Evolutionary conservation across 2,113 vertebrate species (phyloP), one percentile per base, ranked within the genome.

Genomic region (Phalacrocorax brasilianus): DNA sequence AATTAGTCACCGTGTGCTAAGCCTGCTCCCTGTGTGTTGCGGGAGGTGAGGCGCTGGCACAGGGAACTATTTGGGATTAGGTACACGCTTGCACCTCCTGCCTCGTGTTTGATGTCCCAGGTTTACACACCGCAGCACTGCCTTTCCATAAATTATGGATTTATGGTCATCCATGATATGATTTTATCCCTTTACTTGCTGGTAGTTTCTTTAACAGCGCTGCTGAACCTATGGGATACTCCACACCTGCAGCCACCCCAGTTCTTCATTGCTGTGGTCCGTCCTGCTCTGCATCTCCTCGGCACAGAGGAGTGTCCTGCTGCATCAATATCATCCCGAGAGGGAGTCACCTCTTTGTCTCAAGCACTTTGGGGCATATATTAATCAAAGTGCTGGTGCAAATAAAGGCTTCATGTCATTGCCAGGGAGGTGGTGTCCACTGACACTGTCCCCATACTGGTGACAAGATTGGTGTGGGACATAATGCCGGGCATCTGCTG

Each of bases 251-350:
- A 49, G 42, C 42, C 52, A 32, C 13, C 79, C 65, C 44, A 47
- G 0, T 40, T 49, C 79, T 50, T 20, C 53, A 20, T 50, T 11
- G 5, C 66, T 13, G n/a, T 2, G 5, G 8, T 26, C 44, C 6
- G 0, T 40, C 65, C 44, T 3, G 24, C 21, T 55, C 40, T 0
- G 22, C 71, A 11, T 17, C 71, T 20, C 42, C 55, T 26, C 6
- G 9, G 18, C 5, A 1, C 1, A 4, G 42, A 14, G n/a, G 79
- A 3, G 21, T 4, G 33, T 68, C 33, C 42, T 9, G 20, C 33
- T 56, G 52, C n/a, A 3, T 13, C 11, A 15, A 5, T 17, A 4
- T 3, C 19, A 22, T 14, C 45, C 45, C 3, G 3, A 21, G 3
- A 4, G 13, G 44, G 22, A 28, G 8, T 50, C 80, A 7, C n/a